phyloP scores from a whole-genome alignment of 2,888 invertebrate species.

The Resseliella maxima region DNA sequence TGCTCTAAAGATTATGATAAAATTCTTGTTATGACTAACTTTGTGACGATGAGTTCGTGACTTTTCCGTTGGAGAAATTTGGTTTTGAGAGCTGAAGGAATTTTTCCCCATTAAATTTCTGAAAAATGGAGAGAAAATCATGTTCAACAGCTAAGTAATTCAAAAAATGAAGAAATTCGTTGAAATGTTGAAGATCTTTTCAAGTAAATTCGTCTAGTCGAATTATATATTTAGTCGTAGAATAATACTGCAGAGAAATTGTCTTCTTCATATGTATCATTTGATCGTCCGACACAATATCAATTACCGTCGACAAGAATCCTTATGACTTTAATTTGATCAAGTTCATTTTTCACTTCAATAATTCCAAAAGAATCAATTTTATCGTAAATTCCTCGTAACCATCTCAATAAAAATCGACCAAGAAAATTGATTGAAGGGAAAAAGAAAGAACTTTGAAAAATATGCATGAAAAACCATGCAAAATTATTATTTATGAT shows the following conservation, averaged over 20 bases:
- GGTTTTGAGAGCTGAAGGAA: no score
- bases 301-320: slow-evolving; percentile 10
- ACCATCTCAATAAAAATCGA: background rate
- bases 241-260: background rate
- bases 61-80: background rate
- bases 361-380: slow-evolving; percentile 10
- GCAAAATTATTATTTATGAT: slow-evolving; percentile 54
- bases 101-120: no score
- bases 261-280: no score
- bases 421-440: background rate
- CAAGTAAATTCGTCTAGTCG: no score
- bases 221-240: background rate
- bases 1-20: background rate
- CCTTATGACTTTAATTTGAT: slow-evolving; percentile 22
- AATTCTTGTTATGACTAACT: no score
- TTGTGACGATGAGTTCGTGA: background rate
- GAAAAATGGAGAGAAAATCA: no score
- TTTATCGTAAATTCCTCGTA: background rate
- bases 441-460: no score
- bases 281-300: background rate
- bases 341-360: slow-evolving; percentile 36
- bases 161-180: no score
- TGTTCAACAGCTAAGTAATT: no score
- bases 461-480: slow-evolving; percentile 53
- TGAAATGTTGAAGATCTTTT: no score